These are phyloP conservation scores for Chymomyza costata DNA, from an alignment of 1,140 invertebrate genomes.

Conservation along the genomic window DNA sequence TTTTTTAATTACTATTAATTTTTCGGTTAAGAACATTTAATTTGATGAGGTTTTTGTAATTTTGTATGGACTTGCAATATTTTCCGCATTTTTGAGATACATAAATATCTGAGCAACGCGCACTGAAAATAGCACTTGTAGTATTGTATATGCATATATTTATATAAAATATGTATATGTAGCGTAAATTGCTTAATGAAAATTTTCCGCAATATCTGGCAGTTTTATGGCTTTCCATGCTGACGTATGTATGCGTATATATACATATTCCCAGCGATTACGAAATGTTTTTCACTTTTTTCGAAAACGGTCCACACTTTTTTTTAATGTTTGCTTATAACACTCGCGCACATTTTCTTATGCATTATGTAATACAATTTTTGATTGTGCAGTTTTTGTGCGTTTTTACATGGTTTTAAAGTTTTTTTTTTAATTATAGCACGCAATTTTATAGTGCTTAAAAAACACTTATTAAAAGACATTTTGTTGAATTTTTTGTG, in stretches of 20 bases:
- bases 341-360: constrained; percentile 63
- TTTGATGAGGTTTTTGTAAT: no score
- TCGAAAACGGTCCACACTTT: constrained; percentile 19
- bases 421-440: constrained; percentile 3
- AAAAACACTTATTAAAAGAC: not conserved
- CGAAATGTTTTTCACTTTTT: constrained; percentile 47
- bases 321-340: constrained; percentile 18
- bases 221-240: not conserved
- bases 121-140: no score
- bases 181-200: constrained; percentile 38
- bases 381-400: no score
- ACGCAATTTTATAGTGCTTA: not conserved
- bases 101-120: no score
- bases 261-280: constrained; percentile 49
- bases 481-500: constrained; percentile 3
- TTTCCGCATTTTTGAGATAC: no score
- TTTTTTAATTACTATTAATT: no score
- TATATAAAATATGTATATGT: no score
- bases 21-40: no score
- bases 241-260: constrained; percentile 12
- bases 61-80: no score
- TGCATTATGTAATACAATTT: constrained; percentile 51
- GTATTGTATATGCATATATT: no score
- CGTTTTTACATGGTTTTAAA: constrained; percentile 9
- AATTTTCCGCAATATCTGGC: constrained; percentile 36